Evolutionary conservation across 2,113 vertebrate genomes (phyloP), one percentile per base, ranked within the genome.

Genomic region (Ammodytes marinus): DNA sequence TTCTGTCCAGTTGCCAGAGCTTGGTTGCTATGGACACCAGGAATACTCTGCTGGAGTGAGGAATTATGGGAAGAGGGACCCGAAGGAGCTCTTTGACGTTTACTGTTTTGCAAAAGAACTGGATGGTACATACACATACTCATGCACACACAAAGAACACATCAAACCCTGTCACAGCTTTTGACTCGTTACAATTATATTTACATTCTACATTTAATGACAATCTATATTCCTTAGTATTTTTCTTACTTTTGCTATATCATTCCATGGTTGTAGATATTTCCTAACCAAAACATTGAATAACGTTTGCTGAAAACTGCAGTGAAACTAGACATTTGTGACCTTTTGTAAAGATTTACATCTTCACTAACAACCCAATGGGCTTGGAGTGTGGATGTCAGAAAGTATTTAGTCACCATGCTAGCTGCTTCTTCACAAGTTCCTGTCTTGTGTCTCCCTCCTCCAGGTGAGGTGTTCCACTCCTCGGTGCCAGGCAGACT

Each of bases 1-100:
- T n/a, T 96, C 97, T 17, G 96, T 99, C 93, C 97, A 96, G 4
- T 92, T 87, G 42, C 97, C 98, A 45, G 96, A 97, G 58, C 96
- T 97, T 0, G 97, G 97, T 90, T 99, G 98, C 94, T 97, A 97
- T 46, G 98, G 97, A 17, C 97, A 99, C 91, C 94, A 95, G 73
- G 96, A 97, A 90, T 96, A 96, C 89, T 95, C 95, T 6, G 95
- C 96, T 8, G 97, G 97, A 0, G 96, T 99, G 76, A 96, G 97
- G 89, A 99, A 96, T 89, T 98, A 99, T 46, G 97, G 98, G 27
- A 93, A 88, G 72, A 94, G 96, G 35, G 96, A 97, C 74, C 95
- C 96, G 0, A 82, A 82, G 0, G 98, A 99, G 77, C 90, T 90
- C 73, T 99, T 98, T 63, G 98, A 99, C 4, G 98, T 97, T 8